Percentiles rank a stretch among this genome's conserved stretches.
Evolutionary conservation across 2,113 vertebrate genomes (phyloP).

Genomic region (Oceanites oceanicus): DNA sequence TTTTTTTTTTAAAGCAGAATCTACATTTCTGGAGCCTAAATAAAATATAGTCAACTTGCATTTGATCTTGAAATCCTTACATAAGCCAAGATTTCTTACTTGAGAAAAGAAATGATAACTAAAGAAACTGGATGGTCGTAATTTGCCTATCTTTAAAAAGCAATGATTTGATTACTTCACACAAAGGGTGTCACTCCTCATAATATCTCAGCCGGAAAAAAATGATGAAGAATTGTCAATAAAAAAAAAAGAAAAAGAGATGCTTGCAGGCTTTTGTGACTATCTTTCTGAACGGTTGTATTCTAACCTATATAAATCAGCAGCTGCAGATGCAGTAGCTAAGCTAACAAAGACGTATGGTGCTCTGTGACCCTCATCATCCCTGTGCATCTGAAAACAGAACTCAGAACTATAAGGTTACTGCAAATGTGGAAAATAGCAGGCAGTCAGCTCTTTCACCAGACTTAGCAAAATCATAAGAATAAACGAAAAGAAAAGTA

Average conservation of each 20-base stretch:
- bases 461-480: background rate
- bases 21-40: background rate
- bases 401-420: background rate
- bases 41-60: background rate
- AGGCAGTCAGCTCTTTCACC: background rate
- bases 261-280: background rate
- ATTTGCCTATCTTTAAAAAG: background rate
- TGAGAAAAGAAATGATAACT: background rate
- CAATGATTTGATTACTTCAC: background rate
- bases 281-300: background rate
- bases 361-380: constrained; percentile 23
- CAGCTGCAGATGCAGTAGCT: constrained; percentile 4
- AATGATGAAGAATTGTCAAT: background rate
- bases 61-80: background rate
- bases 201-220: background rate
- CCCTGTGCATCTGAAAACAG: background rate
- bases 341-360: background rate
- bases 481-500: background rate
- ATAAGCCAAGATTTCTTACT: background rate
- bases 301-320: background rate
- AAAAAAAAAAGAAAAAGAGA: background rate
- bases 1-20: background rate
- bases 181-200: background rate
- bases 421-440: background rate
- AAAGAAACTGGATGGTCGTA: background rate